Percentiles rank a stretch among this genome's conserved stretches.
phyloP scores from a whole-genome alignment of 2,888 invertebrate species.

The Drosophila cognata region DNA sequence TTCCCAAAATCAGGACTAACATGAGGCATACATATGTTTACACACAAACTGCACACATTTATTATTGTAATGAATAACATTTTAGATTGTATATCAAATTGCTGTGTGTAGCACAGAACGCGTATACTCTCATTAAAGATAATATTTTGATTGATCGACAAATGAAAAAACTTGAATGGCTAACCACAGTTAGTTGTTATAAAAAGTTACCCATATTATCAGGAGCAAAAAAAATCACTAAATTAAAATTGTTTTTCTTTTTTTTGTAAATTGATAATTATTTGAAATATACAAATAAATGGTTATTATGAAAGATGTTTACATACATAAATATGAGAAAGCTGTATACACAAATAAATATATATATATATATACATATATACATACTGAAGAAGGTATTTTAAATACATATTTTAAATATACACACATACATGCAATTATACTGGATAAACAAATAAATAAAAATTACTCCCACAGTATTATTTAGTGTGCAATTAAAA shows the following conservation, averaged over 20 bases:
- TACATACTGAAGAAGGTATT: slow-evolving; percentile 24
- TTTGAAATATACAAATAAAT: slow-evolving; percentile 24
- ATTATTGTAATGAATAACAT: neutral
- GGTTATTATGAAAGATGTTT: slow-evolving; percentile 16
- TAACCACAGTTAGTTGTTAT: slow-evolving; percentile 11
- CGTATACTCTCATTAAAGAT: slow-evolving; percentile 3
- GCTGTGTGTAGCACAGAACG: slow-evolving; percentile 19
- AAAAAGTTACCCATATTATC: slow-evolving; percentile 6
- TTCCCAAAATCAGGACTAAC: slow-evolving; percentile 14
- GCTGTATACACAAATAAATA: slow-evolving; percentile 24
- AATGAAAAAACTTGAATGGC: slow-evolving; percentile 3
- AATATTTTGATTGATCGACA: slow-evolving; percentile 1
- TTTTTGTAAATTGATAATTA: slow-evolving; percentile 21
- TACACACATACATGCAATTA: slow-evolving; percentile 21
- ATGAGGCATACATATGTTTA: slow-evolving; percentile 36
- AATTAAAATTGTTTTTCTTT: slow-evolving; percentile 3
- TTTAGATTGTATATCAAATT: slow-evolving; percentile 19
- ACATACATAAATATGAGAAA: slow-evolving; percentile 10
- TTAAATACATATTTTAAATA: slow-evolving; percentile 38
- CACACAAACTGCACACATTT: slow-evolving; percentile 6
- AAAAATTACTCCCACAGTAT: slow-evolving; percentile 50
- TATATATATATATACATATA: slow-evolving; percentile 4
- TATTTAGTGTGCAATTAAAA: slow-evolving; percentile 56
- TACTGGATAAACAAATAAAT: slow-evolving; percentile 30
- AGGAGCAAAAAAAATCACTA: slow-evolving; percentile 62